These are phyloP conservation scores for Sinopyrophorus schimmeli DNA, from an alignment of 2,888 invertebrate genomes.

Conservation along the genomic window DNA sequence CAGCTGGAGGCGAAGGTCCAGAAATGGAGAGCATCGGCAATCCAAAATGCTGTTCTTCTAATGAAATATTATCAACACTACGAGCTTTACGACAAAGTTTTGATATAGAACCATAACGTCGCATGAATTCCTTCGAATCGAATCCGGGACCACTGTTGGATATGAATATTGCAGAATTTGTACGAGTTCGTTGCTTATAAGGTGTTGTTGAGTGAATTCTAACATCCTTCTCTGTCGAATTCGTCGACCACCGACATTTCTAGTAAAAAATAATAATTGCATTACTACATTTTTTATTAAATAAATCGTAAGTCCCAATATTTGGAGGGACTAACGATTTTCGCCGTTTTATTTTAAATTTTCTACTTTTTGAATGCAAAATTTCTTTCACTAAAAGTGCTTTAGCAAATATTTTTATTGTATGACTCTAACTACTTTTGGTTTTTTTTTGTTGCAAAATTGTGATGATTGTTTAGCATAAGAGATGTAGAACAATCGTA, in stretches of 20 bases:
- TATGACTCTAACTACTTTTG: too few species aligned
- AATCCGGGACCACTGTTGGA: conserved; percentile 75
- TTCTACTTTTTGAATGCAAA: too few species aligned
- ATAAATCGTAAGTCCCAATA: background rate
- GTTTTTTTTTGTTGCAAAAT: too few species aligned
- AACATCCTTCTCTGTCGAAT: conserved; percentile 36
- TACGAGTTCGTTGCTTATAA: conserved; percentile 70
- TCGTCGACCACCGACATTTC: conserved; percentile 42
- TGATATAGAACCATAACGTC: conserved; percentile 79
- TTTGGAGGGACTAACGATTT: background rate
- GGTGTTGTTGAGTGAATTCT: conserved; percentile 51
- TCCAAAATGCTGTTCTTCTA: conserved; percentile 66
- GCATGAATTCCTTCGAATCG: conserved; percentile 78
- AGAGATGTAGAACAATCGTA: too few species aligned
- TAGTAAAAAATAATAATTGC: conserved; percentile 20
- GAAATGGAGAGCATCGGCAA: conserved; percentile 78
- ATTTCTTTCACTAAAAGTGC: too few species aligned
- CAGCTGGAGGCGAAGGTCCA: conserved; percentile 78
- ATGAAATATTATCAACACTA: conserved; percentile 69
- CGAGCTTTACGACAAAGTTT: conserved; percentile 79
- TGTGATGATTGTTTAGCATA: too few species aligned
- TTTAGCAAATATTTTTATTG: too few species aligned
- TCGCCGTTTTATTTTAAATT: too few species aligned
- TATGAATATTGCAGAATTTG: conserved; percentile 85
- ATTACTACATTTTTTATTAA: conserved; percentile 6